These are phyloP conservation scores for Triops longicaudatus DNA, from an alignment of 1,140 invertebrate species.

Conservation along the genomic window DNA sequence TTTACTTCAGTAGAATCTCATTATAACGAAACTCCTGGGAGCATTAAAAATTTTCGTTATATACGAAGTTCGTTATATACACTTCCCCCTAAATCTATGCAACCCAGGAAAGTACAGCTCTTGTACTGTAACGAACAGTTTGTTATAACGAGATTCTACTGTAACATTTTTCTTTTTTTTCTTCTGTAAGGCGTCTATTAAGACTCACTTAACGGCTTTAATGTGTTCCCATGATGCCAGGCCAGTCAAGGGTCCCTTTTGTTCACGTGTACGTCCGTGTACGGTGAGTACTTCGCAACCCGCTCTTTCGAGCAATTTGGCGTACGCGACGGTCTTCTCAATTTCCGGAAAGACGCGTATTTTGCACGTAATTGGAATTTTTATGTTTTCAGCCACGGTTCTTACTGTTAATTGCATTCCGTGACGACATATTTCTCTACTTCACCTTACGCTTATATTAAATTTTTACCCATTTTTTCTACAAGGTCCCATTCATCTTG, in stretches of 20 bases:
- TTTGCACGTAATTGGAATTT: slow-evolving; percentile 90
- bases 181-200: too few relatives aligned
- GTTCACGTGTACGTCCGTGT: slow-evolving; percentile 90
- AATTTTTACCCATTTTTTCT: slow-evolving; percentile 60
- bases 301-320: slow-evolving; percentile 85
- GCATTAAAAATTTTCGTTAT: neutral
- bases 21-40: too few relatives aligned
- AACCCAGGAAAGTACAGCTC: too few relatives aligned
- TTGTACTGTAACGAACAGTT: too few relatives aligned
- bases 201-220: slow-evolving; percentile 69
- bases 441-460: neutral
- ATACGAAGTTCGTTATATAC: too few relatives aligned
- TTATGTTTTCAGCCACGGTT: slow-evolving; percentile 48
- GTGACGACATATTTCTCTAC: neutral
- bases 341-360: slow-evolving; percentile 82
- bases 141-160: too few relatives aligned
- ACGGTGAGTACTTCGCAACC: slow-evolving; percentile 89
- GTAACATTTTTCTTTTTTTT: slow-evolving; percentile 19
- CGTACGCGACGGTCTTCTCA: slow-evolving; percentile 83
- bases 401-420: slow-evolving; percentile 47
- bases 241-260: slow-evolving; percentile 90
- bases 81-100: too few relatives aligned
- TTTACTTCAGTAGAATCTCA: slow-evolving; percentile 20
- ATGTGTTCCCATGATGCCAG: slow-evolving; percentile 91
- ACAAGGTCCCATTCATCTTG: slow-evolving; percentile 92